These are phyloP conservation scores for Serinus canaria DNA, from an alignment of 2,113 vertebrate genomes.

Conservation along the genomic window DNA sequence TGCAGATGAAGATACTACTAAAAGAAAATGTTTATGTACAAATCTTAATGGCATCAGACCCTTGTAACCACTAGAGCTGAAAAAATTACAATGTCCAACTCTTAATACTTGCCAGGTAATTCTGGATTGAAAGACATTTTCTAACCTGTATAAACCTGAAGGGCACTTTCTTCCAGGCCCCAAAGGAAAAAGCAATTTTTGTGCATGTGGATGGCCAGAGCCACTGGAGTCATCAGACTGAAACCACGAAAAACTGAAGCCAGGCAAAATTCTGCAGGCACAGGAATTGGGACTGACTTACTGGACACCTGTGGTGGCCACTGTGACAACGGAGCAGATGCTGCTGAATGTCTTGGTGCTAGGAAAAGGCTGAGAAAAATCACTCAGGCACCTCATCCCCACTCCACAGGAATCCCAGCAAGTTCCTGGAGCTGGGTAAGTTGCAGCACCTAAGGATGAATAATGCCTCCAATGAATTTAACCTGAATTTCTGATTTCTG, in stretches of 20 bases:
- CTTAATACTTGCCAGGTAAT: not conserved
- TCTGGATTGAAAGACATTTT: not conserved
- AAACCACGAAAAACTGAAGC: not conserved
- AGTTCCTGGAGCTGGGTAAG: not conserved
- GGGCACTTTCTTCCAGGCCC: fast-evolving
- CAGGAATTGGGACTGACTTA: fast-evolving
- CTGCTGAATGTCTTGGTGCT: not conserved
- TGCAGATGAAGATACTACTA: not conserved
- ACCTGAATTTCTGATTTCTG: not conserved
- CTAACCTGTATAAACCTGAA: not conserved
- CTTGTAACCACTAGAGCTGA: not conserved
- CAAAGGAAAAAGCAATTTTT: not conserved
- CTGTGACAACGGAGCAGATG: not conserved
- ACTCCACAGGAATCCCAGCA: not conserved
- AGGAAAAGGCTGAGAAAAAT: not conserved
- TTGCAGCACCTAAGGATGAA: no score
- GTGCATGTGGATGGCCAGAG: not conserved
- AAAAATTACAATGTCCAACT: not conserved
- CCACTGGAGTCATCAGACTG: not conserved
- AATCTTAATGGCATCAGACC: not conserved
- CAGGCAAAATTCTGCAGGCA: not conserved
- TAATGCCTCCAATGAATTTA: not conserved
- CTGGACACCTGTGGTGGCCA: fast-evolving
- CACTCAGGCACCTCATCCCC: no score
- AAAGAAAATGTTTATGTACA: not conserved